Evolutionary conservation across 2,797 vertebrate species (phyloP).

Genomic region (Cottoperca gobio): DNA sequence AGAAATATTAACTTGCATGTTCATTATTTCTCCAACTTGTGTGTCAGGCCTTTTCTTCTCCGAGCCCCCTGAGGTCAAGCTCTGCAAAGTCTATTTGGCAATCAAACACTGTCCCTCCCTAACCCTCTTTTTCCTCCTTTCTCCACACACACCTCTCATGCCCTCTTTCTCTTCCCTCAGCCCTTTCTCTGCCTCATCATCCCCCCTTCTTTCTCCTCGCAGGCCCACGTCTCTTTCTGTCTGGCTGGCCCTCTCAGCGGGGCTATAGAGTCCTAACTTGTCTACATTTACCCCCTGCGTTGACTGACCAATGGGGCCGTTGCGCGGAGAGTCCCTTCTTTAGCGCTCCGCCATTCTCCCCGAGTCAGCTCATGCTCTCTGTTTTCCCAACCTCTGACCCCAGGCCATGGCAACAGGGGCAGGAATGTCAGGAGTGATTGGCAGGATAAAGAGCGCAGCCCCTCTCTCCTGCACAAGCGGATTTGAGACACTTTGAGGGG

Average conservation of each 20-base stretch:
- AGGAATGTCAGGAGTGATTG: conserved; percentile 99
- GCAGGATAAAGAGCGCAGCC: conserved; percentile 93
- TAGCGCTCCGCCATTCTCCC: conserved; percentile 93
- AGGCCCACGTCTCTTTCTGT: conserved; percentile 64
- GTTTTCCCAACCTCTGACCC: conserved; percentile 98
- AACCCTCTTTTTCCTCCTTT: conserved; percentile 49
- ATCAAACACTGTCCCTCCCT: conserved; percentile 87
- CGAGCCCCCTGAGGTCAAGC: conserved; percentile 90
- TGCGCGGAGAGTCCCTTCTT: conserved; percentile 80
- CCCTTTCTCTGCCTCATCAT: conserved; percentile 50
- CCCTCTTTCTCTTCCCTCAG: conserved; percentile 54
- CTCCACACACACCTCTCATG: conserved; percentile 54
- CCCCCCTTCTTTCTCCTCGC: conserved; percentile 28
- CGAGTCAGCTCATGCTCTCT: conserved; percentile 95
- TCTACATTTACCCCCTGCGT: conserved; percentile 98
- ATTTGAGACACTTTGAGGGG: conserved; percentile 98
- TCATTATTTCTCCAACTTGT: conserved; percentile 57
- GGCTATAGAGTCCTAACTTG: conserved; percentile 95
- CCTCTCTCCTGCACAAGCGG: conserved; percentile 90
- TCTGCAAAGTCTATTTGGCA: conserved; percentile 93
- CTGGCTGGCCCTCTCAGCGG: conserved; percentile 89
- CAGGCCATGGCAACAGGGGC: conserved; percentile 98
- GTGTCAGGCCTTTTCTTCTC: conserved; percentile 82
- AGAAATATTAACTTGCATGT: conserved; percentile 61
- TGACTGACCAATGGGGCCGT: conserved; percentile 69